Conservation (phyloP, 1,140 invertebrate genomes). For the Oncopodura yosiiana region DNA sequence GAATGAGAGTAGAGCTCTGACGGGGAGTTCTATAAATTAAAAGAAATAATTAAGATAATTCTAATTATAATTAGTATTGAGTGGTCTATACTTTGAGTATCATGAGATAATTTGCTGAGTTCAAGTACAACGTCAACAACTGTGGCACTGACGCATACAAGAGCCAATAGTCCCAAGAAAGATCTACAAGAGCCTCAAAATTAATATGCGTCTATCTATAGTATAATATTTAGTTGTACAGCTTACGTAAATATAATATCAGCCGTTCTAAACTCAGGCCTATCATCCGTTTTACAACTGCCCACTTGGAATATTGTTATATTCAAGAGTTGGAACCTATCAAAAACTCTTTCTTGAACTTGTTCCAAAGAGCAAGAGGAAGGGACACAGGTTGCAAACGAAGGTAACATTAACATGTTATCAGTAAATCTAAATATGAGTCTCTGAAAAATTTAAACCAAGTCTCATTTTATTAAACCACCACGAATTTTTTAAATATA, state of each 20-base stretch:
- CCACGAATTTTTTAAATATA: neutral
- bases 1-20: slow-evolving; percentile 34
- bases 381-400: slow-evolving; percentile 51
- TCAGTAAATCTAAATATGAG: no score
- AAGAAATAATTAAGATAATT: neutral
- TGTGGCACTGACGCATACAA: slow-evolving; percentile 2
- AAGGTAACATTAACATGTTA: slow-evolving; percentile 2
- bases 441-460: neutral
- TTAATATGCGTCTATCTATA: neutral
- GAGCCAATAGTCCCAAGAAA: neutral
- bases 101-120: neutral
- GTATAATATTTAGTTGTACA: neutral
- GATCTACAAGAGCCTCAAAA: neutral
- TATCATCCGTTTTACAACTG: neutral
- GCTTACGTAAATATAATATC: slow-evolving; percentile 25
- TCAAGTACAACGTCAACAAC: neutral
- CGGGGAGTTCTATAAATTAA: neutral
- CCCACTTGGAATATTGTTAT: neutral
- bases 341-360: slow-evolving; percentile 43
- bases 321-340: neutral
- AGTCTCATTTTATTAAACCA: slow-evolving; percentile 17
- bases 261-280: neutral
- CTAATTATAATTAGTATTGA: neutral
- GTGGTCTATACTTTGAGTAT: neutral
- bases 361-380: slow-evolving; percentile 50